phyloP scores from a whole-genome alignment of 1,140 invertebrate genomes.

The Aporrectodea caliginosa region DNA sequence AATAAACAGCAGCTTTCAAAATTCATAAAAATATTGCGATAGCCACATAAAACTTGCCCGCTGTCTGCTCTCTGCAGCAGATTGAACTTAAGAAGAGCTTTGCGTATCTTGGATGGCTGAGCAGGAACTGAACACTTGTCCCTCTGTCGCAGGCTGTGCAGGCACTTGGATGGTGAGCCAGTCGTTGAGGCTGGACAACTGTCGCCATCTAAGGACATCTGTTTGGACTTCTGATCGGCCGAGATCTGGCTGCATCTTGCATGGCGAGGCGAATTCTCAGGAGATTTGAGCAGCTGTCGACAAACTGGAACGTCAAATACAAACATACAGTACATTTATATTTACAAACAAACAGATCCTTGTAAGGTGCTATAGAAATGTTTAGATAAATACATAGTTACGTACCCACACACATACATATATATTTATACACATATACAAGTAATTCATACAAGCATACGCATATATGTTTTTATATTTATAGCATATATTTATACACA shows the following conservation, averaged over 20 bases:
- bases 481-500: no score
- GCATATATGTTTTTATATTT: no score
- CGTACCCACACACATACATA: no score
- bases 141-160: background rate
- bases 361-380: no score
- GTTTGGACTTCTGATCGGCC: background rate
- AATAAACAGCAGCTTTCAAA: no score
- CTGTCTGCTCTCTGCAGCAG: background rate
- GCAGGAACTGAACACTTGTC: background rate
- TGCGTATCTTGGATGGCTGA: background rate
- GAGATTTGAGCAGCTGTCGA: background rate
- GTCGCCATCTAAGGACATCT: background rate
- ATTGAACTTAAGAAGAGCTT: background rate
- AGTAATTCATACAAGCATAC: no score
- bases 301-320: background rate
- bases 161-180: background rate
- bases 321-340: no score
- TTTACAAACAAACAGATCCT: no score
- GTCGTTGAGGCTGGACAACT: background rate
- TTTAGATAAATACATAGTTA: no score
- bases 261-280: background rate
- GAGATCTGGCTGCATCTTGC: background rate
- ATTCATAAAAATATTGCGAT: no score
- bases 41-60: no score
- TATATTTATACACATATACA: no score